Percentiles rank a stretch among this genome's conserved stretches.
Evolutionary conservation across 2,797 vertebrate genomes (phyloP).

Genomic region (Leptoclinus maculatus): DNA sequence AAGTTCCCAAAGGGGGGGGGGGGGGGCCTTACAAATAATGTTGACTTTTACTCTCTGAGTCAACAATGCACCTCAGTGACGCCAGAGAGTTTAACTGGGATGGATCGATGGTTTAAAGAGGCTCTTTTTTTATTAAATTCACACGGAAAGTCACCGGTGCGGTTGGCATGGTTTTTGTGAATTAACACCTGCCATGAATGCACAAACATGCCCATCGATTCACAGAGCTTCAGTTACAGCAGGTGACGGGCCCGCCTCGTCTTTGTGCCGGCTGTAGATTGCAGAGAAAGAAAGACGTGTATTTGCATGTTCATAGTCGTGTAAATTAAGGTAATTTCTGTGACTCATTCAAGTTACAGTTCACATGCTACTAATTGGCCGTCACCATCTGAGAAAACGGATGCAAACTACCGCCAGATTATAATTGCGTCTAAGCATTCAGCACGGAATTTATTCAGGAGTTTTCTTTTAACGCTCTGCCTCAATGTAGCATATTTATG

Average conservation of each 20-base stretch:
- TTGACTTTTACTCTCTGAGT: constrained; percentile 44
- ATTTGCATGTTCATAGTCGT: background rate
- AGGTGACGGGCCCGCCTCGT: background rate
- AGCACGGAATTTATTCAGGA: constrained; percentile 30
- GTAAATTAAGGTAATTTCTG: background rate
- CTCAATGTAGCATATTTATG: constrained; percentile 35
- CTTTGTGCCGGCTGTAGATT: background rate
- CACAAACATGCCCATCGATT: background rate
- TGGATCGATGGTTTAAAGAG: constrained; percentile 48
- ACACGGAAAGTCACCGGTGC: background rate
- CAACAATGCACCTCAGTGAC: constrained; percentile 40
- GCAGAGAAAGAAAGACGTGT: background rate
- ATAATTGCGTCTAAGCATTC: constrained; percentile 51
- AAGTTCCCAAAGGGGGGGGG: constrained; percentile 2
- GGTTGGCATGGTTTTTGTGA: background rate
- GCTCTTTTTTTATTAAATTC: constrained; percentile 23
- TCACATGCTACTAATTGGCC: constrained; percentile 63
- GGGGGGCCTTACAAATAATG: constrained; percentile 13
- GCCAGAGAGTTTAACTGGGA: constrained; percentile 18
- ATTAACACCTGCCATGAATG: background rate
- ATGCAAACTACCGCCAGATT: constrained; percentile 50
- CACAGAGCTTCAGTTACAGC: background rate
- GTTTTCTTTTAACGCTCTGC: constrained; percentile 15
- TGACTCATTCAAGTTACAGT: constrained; percentile 38
- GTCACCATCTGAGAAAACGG: constrained; percentile 53